Percentiles rank a stretch among this genome's conserved stretches.
These are phyloP conservation scores for Phortica magna DNA, from an alignment of 2,888 invertebrate species.

Conservation along the genomic window DNA sequence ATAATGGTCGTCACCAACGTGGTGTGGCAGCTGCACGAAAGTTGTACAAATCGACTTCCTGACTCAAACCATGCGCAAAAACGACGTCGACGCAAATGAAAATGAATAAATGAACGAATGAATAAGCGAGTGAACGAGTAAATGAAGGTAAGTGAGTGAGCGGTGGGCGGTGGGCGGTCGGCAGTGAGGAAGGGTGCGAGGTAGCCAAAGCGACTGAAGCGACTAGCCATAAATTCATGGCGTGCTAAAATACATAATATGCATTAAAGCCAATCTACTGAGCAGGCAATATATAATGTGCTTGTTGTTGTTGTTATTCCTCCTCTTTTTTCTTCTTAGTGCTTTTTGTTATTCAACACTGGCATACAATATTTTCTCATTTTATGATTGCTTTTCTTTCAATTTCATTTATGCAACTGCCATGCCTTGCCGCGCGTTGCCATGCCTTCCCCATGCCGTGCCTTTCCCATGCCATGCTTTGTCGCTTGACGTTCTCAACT, in stretches of 20 bases:
- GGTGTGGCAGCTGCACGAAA: conserved; percentile 1
- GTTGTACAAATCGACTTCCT: conserved; percentile 18
- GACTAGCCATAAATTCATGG: conserved; percentile 56
- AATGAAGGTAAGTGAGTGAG: not conserved
- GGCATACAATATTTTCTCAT: not conserved
- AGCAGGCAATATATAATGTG: not conserved
- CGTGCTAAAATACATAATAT: conserved; percentile 63
- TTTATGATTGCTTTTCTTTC: conserved; percentile 15
- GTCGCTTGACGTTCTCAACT: not conserved
- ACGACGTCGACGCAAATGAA: conserved; percentile 4
- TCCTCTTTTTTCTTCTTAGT: not conserved
- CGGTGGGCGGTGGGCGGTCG: not conserved
- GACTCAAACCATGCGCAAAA: conserved; percentile 9
- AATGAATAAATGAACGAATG: conserved; percentile 22
- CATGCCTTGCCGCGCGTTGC: conserved; percentile 24
- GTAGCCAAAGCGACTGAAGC: not conserved
- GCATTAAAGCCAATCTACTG: conserved; percentile 52
- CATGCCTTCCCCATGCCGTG: conserved; percentile 34
- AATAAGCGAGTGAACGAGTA: not conserved
- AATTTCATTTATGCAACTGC: conserved; percentile 12
- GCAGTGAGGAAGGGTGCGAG: not conserved
- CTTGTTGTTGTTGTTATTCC: not conserved
- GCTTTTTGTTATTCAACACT: not conserved
- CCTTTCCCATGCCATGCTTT: not conserved
- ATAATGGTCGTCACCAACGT: not conserved